These are phyloP conservation scores for Melanotaenia maccullochi DNA, from an alignment of 2,797 vertebrate genomes.

Conservation along the genomic window DNA sequence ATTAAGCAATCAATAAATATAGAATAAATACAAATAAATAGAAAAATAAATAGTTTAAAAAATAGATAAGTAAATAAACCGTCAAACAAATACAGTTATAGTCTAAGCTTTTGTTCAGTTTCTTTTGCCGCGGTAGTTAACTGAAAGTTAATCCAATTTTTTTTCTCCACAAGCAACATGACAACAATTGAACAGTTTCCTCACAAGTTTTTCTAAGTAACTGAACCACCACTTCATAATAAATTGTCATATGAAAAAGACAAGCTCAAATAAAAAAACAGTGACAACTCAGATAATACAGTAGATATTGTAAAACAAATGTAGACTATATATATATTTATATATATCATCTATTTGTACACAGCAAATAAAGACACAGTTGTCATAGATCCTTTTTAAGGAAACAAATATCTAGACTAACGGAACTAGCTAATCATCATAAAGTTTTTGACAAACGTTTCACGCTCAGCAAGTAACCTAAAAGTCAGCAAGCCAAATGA, in stretches of 20 bases:
- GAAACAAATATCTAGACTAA: slow-evolving; percentile 99
- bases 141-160: slow-evolving; percentile 89
- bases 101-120: slow-evolving; percentile 87
- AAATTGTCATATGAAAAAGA: slow-evolving; percentile 99
- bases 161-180: slow-evolving; percentile 99
- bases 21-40: slow-evolving; percentile 88
- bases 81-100: slow-evolving; percentile 83
- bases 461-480: slow-evolving; percentile 97
- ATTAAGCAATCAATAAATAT: slow-evolving; percentile 82
- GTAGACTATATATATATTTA: slow-evolving; percentile 96
- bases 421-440: slow-evolving; percentile 99
- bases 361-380: slow-evolving; percentile 99
- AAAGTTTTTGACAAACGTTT: slow-evolving; percentile 99
- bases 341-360: slow-evolving; percentile 99
- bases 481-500: slow-evolving; percentile 87
- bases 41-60: slow-evolving; percentile 91
- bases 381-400: slow-evolving; percentile 99
- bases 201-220: slow-evolving; percentile 99
- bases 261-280: slow-evolving; percentile 98
- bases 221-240: slow-evolving; percentile 98
- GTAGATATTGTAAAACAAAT: slow-evolving; percentile 99
- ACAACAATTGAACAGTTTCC: slow-evolving; percentile 99
- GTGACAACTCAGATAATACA: slow-evolving; percentile 98
- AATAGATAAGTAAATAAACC: slow-evolving; percentile 83
- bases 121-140: slow-evolving; percentile 97